Evolutionary conservation across 2,113 vertebrate species (phyloP), one percentile per base, ranked within the genome.

Genomic region (Turnix velox): DNA sequence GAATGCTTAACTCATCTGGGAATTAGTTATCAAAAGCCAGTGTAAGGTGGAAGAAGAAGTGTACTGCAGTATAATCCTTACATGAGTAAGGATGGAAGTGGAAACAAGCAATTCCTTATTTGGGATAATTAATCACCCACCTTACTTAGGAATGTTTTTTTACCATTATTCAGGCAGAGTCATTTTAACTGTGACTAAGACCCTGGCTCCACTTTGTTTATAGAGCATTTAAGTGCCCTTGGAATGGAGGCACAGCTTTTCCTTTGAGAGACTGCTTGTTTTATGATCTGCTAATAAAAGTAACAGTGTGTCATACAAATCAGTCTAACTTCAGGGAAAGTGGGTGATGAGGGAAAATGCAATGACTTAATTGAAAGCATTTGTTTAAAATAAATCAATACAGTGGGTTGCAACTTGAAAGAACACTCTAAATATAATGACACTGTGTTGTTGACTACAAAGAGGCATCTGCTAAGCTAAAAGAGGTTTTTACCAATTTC

Each of bases 311-410:
- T 79, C 94, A 94, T 42, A 92, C 74, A 73, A 62, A 92, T 89
- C 94, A 87, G 52, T 65, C 77, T 51, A 80, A 78, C 88, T 88
- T 69, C 22, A 43, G 42, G 66, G 74, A 74, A 75, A 87, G 93
- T 94, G 49, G 94, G 86, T 93, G 88, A 81, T 92, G 91, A 82
- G 81, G 71, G 45, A 61, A 92, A 92, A 89, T 28, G 31, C 77
- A 82, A 20, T 84, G 86, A 63, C 67, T 90, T 90, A 94, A 89
- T 94, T 87, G 81, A 89, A 90, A 84, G 46, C 77, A 72, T 91
- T 92, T 92, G 73, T 93, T 96, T 91, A 82, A 96, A 95, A 96
- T 84, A 83, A 57, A 78, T 84, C 88, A 88, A 88, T 95, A 58
- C 75, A 87, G 84, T 76, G 87, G 84, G 69, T 4, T 84, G 77